A percentile compares a stretch with the other conserved stretches of the same genome.
phyloP scores from a whole-genome alignment of 2,113 vertebrate genomes.

The Tiliqua scincoides region DNA sequence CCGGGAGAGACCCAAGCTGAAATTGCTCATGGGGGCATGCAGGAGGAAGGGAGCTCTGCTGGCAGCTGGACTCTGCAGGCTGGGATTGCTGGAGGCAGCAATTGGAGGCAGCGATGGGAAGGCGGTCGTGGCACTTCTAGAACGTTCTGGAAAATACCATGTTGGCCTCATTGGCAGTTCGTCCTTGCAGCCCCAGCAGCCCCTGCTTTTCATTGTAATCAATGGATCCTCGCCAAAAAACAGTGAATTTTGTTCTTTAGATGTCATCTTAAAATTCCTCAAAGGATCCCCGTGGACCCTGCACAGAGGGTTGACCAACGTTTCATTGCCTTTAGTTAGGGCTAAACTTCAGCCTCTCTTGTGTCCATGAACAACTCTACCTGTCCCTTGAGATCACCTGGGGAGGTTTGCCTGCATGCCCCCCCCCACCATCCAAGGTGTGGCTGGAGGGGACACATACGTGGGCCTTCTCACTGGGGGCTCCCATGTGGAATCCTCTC shows the following conservation, averaged over 20 bases:
- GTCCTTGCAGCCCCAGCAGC: fast-evolving
- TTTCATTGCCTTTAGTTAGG: background rate
- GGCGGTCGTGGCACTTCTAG: too few species aligned
- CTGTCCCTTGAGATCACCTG: too few species aligned
- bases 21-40: background rate
- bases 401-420: too few species aligned
- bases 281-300: background rate
- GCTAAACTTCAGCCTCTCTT: background rate
- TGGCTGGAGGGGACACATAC: too few species aligned
- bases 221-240: background rate
- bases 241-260: background rate
- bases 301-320: background rate
- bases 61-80: background rate
- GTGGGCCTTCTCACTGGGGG: too few species aligned
- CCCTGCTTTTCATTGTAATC: fast-evolving
- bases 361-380: background rate
- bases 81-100: background rate
- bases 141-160: too few species aligned
- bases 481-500: too few species aligned
- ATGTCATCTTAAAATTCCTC: constrained; percentile 1
- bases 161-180: background rate
- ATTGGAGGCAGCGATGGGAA: background rate
- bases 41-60: background rate
- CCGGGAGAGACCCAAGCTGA: fast-evolving
- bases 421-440: too few species aligned